Evolutionary conservation across 2,113 vertebrate species (phyloP), one percentile per base, ranked within the genome.

Genomic region (Pelvicachromis taeniatus): DNA sequence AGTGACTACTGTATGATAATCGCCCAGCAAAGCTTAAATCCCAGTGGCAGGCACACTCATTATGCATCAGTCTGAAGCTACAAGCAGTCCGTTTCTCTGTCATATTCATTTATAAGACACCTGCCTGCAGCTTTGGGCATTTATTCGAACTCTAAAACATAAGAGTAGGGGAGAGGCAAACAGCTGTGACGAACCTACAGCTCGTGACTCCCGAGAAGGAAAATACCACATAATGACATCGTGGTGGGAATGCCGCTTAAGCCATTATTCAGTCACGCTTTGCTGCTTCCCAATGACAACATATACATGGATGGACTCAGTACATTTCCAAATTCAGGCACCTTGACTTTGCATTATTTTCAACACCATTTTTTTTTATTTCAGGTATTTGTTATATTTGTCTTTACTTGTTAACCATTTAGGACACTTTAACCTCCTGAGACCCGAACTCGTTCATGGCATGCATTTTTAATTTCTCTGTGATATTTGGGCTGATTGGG

Each of bases 341-440:
- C 61, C 11, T n/a, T 63, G 33, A 6, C 9, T 63, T 63, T 10
- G 33, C 17, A n/a, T 63, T n/a, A 7, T 31, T 63, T 35, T 63
- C 19, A 21, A 40, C 61, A 13, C 4, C 35, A 5, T 21, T 14
- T 17, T 45, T n/a, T 31, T 70, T 45, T 14, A 45, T 48, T 73
- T 17, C 8, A 48, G 19, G 40, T 29, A 48, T 29, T 48, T 48
- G 26, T 73, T 73, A 48, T 2, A 3, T 48, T 48, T 48, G 42
- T 48, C 23, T 48, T 73, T 10, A 48, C 1, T 73, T 48, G 29
- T 1, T 73, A n/a, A 70, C 4, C 21, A 16, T 1, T 40, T 26
- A 17, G 13, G 4, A 70, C 38, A 70, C 33, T 45, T 26, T 9
- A 0, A 42, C n/a, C n/a, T n/a, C n/a, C n/a, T n/a, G n/a, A n/a